Percentiles rank a stretch among this genome's conserved stretches.
Evolutionary conservation across 1,140 invertebrate species (phyloP).

Genomic region (Drosophila micromelanica): DNA sequence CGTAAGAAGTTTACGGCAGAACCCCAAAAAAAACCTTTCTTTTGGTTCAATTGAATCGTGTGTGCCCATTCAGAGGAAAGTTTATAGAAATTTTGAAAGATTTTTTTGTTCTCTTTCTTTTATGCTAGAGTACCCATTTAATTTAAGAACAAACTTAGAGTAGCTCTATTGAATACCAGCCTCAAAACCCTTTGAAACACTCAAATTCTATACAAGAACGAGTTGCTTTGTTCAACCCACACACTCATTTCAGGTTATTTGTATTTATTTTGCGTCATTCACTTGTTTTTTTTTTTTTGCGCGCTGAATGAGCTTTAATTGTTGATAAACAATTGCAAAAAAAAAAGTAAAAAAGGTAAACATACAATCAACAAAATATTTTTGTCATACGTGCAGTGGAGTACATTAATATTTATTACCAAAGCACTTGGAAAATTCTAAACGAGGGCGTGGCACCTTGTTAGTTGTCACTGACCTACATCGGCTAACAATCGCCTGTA

Average conservation of each 20-base stretch:
- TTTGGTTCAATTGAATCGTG: too few species aligned
- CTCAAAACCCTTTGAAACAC: background rate
- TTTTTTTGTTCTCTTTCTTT: too few species aligned
- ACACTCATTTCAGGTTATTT: constrained; percentile 11
- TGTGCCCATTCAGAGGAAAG: too few species aligned
- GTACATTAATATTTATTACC: constrained; percentile 11
- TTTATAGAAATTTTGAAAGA: too few species aligned
- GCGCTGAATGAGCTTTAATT: constrained; percentile 61
- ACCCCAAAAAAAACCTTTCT: too few species aligned
- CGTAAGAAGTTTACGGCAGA: too few species aligned
- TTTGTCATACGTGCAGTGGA: constrained; percentile 39
- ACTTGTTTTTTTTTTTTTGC: too few species aligned
- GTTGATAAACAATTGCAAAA: constrained; percentile 58
- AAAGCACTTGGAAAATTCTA: background rate
- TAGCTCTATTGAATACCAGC: background rate
- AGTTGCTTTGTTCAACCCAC: constrained; percentile 42
- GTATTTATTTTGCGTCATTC: constrained; percentile 26
- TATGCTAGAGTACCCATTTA: too few species aligned
- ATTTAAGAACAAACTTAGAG: too few species aligned
- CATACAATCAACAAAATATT: constrained; percentile 31
- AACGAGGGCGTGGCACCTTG: background rate
- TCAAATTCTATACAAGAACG: background rate
- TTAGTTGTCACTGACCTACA: constrained; percentile 14
- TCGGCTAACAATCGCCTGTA: background rate
- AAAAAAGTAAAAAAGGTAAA: too few species aligned